phyloP scores from a whole-genome alignment of 2,888 invertebrate species.

The Brachyptera risi region DNA sequence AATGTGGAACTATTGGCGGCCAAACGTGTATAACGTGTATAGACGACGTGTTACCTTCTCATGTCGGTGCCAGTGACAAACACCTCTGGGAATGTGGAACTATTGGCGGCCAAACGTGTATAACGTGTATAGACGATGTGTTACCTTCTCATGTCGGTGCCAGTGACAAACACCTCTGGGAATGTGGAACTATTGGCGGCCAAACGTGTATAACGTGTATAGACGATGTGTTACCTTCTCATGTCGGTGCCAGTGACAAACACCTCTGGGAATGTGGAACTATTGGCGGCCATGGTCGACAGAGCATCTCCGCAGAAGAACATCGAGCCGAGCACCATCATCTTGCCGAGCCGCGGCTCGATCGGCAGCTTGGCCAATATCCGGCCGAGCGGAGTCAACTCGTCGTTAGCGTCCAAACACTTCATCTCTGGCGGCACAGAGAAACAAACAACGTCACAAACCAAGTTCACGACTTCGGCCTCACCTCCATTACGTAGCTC shows the following conservation, averaged over 20 bases:
- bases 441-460: no score
- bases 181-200: no score
- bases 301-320: slow-evolving; percentile 88
- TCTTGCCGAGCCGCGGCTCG: slow-evolving; percentile 94
- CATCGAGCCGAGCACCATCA: slow-evolving; percentile 92
- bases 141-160: slow-evolving; percentile 44
- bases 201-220: no score
- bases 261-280: slow-evolving; percentile 92
- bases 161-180: slow-evolving; percentile 87
- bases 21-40: no score
- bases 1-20: slow-evolving; percentile 94
- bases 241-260: slow-evolving; percentile 64
- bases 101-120: slow-evolving; percentile 96
- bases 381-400: slow-evolving; percentile 87
- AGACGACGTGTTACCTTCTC: slow-evolving; percentile 42
- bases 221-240: slow-evolving; percentile 42
- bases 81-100: slow-evolving; percentile 92
- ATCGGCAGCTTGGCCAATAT: slow-evolving; percentile 93
- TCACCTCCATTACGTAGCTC: no score
- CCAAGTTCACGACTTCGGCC: no score
- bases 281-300: slow-evolving; percentile 91
- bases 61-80: slow-evolving; percentile 64
- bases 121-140: no score
- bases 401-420: slow-evolving; percentile 82
- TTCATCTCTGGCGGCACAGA: slow-evolving; percentile 92